Evolutionary conservation across 2,797 vertebrate species (phyloP).

Genomic region (Anolis apletophallus): DNA sequence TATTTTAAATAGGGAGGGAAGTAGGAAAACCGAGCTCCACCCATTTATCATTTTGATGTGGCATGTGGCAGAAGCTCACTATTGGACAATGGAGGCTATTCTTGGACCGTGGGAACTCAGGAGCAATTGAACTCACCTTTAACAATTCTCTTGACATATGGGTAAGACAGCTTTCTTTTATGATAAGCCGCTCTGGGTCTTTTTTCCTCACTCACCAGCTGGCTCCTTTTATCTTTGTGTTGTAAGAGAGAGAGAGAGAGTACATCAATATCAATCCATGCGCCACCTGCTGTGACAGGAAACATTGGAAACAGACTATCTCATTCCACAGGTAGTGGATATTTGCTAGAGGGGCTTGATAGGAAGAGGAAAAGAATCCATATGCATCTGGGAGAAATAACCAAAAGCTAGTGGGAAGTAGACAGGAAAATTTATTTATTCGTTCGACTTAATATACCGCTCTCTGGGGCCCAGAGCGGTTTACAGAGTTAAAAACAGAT

Average conservation of each 20-base stretch:
- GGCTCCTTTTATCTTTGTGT: fast-evolving
- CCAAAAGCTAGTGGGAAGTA: neutral
- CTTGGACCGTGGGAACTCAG: neutral
- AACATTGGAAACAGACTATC: neutral
- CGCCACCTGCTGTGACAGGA: neutral
- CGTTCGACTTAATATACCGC: no score
- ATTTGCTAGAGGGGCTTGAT: neutral
- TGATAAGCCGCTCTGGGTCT: neutral
- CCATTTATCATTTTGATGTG: neutral
- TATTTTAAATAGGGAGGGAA: no score
- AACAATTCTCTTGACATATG: neutral
- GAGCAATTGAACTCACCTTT: no score
- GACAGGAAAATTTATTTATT: no score
- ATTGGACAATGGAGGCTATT: neutral
- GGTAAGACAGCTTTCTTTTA: neutral
- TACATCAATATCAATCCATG: neutral
- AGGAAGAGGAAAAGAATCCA: slow-evolving; percentile 17
- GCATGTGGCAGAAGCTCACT: neutral
- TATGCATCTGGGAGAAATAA: neutral
- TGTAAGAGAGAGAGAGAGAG: slow-evolving; percentile 6
- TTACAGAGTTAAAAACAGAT: no score
- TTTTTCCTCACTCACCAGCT: slow-evolving; percentile 1
- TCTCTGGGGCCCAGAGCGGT: no score
- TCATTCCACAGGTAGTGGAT: slow-evolving; percentile 15
- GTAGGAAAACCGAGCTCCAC: neutral